phyloP scores from a whole-genome alignment of 2,888 invertebrate species.

The Drosophila lutescens region DNA sequence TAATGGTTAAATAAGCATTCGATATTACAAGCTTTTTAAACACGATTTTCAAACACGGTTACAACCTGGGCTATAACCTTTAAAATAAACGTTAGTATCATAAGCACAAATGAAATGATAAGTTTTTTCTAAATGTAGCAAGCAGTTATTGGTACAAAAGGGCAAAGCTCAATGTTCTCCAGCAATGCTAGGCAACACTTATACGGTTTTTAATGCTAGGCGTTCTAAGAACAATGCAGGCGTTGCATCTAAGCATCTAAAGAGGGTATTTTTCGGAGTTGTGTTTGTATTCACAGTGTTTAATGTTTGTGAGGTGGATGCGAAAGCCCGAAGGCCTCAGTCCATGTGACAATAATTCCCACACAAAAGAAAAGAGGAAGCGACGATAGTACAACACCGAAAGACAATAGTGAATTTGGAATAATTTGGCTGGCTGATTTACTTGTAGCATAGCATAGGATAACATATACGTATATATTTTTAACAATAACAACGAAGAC shows the following conservation, averaged over 20 bases:
- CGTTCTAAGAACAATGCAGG: constrained; percentile 46
- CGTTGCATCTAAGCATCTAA: constrained; percentile 45
- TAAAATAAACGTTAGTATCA: constrained; percentile 7
- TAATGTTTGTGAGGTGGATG: constrained; percentile 1
- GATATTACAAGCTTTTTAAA: constrained; percentile 52
- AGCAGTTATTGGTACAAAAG: constrained; percentile 51
- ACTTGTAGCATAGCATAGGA: constrained; percentile 13
- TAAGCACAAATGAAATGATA: constrained; percentile 54
- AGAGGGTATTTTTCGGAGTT: constrained; percentile 1
- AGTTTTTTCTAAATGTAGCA: constrained; percentile 50
- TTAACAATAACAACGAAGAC: constrained; percentile 21
- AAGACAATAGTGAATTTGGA: constrained; percentile 22
- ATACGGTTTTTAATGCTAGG: constrained; percentile 30
- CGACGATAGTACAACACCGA: constrained; percentile 41
- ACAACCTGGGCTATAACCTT: constrained; percentile 14
- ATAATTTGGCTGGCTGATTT: constrained; percentile 10
- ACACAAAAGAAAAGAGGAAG: constrained; percentile 19
- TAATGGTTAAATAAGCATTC: constrained; percentile 67
- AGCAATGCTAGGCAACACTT: constrained; percentile 28
- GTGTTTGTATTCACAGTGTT: constrained; percentile 33
- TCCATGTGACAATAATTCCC: constrained; percentile 17
- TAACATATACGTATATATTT: constrained; percentile 12
- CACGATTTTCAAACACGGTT: constrained; percentile 34
- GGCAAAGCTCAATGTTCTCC: constrained; percentile 22
- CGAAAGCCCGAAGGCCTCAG: constrained; percentile 1